These are phyloP conservation scores for Ammospiza caudacuta DNA, from an alignment of 2,113 vertebrate genomes.

Conservation along the genomic window DNA sequence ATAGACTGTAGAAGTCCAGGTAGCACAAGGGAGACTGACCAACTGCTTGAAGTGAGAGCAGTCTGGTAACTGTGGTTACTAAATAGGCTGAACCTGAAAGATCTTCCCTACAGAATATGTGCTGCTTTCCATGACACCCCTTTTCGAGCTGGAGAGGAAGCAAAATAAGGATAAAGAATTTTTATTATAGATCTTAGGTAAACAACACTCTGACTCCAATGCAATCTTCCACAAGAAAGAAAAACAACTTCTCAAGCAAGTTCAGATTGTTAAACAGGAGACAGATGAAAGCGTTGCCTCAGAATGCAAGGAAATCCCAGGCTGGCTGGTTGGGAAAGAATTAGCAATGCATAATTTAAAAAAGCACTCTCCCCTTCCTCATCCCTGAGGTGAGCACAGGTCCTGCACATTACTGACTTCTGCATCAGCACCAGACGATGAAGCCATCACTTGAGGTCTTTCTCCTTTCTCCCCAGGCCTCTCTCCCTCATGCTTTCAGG, in stretches of 20 bases:
- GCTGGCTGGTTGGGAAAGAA: slow-evolving; percentile 21
- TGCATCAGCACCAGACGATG: not conserved
- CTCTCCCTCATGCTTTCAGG: not conserved
- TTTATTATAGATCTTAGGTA: slow-evolving; percentile 25
- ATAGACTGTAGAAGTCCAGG: not conserved
- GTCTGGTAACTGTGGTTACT: not conserved
- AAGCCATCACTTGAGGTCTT: not conserved
- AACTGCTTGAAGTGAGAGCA: not conserved
- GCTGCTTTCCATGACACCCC: not conserved
- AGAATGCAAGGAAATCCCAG: slow-evolving; percentile 44
- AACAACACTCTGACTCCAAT: not conserved
- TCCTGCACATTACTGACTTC: not conserved
- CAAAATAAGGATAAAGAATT: not conserved
- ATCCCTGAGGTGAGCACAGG: not conserved
- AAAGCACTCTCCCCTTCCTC: slow-evolving; percentile 25
- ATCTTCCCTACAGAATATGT: not conserved
- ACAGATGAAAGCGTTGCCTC: slow-evolving; percentile 32
- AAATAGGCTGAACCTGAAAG: not conserved
- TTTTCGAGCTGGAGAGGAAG: not conserved
- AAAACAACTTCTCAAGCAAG: slow-evolving; percentile 38
- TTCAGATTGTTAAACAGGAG: slow-evolving; percentile 19
- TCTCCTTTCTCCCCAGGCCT: not conserved
- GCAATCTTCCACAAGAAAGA: slow-evolving; percentile 29
- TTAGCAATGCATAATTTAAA: slow-evolving; percentile 24
- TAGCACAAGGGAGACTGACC: not conserved